Evolutionary conservation across 2,797 vertebrate genomes (phyloP), one percentile per base, ranked within the genome.

Genomic region (Triplophysa bombifrons): DNA sequence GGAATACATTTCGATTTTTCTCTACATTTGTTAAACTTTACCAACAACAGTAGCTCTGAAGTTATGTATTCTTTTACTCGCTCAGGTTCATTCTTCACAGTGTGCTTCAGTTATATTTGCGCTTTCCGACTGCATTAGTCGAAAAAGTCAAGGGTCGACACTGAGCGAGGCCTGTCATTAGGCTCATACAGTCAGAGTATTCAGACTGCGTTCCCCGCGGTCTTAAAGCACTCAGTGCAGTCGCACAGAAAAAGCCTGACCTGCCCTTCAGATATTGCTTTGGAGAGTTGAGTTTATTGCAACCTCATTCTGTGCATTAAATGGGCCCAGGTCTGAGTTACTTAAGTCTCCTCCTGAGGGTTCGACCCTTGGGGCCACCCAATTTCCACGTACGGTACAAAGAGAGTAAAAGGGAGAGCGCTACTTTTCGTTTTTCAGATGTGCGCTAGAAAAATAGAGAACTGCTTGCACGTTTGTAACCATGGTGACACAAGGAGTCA

Each of bases 281-380:
- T 56, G 50, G 60, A 72, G 70, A 72, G 48, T 55, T 34, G 72
- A 77, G 75, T 72, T 79, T 85, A 84, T 83, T 85, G 82, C 73
- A 85, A 44, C 70, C 78, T 48, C 65, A 65, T 66, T 84, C 80
- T 77, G 65, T 71, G 82, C 63, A 81, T 85, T 85, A 85, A 85
- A 72, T 77, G 76, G 70, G 69, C 60, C 68, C 19, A 6, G 71
- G 55, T 72, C 30, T 63, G 58, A 65, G 68, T 82, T 76, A 41
- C 64, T 82, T 61, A 76, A 77, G 76, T 69, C 50, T 65, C 44
- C 76, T 74, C 81, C 56, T 56, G 48, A 56, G 27, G 76, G 30
- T 74, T 50, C 65, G 76, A 63, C 65, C 70, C 70, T 55, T 14
- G 50, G 22, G 65, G 56, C 76, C 69, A 79, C 69, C 68, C 68